phyloP scores from a whole-genome alignment of 1,140 invertebrate species.

The Camponotus vicinus region DNA sequence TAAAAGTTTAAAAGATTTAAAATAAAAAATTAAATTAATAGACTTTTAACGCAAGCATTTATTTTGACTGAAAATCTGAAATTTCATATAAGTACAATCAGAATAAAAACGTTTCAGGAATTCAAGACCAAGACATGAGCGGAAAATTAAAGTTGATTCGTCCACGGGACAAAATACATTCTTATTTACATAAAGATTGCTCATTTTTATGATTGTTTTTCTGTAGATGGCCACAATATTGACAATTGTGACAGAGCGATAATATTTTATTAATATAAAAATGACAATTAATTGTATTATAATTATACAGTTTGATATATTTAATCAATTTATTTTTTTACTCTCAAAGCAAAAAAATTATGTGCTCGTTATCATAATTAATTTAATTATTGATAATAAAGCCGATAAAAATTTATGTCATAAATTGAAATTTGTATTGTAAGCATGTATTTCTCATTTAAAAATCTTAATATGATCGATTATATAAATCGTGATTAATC shows the following conservation, averaged over 20 bases:
- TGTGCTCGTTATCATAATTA: neutral
- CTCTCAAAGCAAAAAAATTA: neutral
- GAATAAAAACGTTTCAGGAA: neutral
- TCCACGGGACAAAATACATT: neutral
- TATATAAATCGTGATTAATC: neutral
- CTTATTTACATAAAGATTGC: slow-evolving; percentile 2
- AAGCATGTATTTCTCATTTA: neutral
- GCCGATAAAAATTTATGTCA: neutral
- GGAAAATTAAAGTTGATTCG: neutral
- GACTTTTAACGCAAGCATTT: neutral
- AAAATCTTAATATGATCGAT: neutral
- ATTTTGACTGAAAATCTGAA: neutral
- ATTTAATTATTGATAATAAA: slow-evolving; percentile 10
- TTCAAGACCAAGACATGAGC: neutral
- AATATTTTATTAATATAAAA: neutral
- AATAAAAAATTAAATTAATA: neutral
- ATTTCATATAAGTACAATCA: neutral
- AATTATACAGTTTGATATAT: neutral
- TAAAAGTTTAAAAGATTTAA: neutral
- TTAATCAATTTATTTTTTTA: neutral
- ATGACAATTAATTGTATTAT: neutral
- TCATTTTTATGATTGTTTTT: neutral
- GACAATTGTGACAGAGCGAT: neutral
- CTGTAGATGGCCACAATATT: neutral
- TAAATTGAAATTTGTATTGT: slow-evolving; percentile 3